Base-by-base conservation (phyloP, 1,140 invertebrate genomes). In the Meloidogyne hapla region DNA sequence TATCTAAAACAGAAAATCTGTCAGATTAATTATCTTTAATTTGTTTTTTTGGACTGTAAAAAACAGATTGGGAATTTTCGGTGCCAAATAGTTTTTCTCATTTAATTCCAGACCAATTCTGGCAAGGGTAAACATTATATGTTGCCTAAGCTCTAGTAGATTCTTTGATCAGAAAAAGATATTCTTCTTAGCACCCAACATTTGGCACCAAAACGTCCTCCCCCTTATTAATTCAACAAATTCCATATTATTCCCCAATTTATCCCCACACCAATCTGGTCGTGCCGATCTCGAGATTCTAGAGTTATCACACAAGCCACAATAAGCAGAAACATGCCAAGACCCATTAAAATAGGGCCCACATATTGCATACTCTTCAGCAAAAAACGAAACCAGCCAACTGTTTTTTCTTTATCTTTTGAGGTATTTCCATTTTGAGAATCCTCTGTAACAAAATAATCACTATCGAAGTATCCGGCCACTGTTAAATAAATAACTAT, bases 231-330 rank as follows among this genome's bases (percentile, higher is more conserved):
- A 4, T 33, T 33, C 4, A n/a, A n/a, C n/a, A 26, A 69, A 28
- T 69, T 13, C 12, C 25, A 25, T 56, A 26, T 72, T 23, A 8
- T 26, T 25, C 21, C 18, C 21, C 21, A n/a, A 63, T 42, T 70
- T 25, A 73, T 74, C 42, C 48, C 48, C 48, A 56, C 48, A 56
- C 48, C 48, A 56, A 83, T 85, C 83, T 85, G 85, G n/a, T 84
- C 81, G 68, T 86, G 85, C 75, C 81, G 77, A 76, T 86, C 85
- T 38, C 85, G 38, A 63, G 77, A 77, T 76, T 86, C 85, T 25
- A 86, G 56, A 25, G 85, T 86, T 3, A 86, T 84, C 1, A 86
- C 85, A 79, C 85, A 87, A 15, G 85, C 84, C 45, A 86, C 81
- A 26, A 86, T 86, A 21, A 84, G 74, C 33, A 84, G 40, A 76